Conservation (phyloP, 2,888 invertebrate genomes). For the Parnassius apollo region DNA sequence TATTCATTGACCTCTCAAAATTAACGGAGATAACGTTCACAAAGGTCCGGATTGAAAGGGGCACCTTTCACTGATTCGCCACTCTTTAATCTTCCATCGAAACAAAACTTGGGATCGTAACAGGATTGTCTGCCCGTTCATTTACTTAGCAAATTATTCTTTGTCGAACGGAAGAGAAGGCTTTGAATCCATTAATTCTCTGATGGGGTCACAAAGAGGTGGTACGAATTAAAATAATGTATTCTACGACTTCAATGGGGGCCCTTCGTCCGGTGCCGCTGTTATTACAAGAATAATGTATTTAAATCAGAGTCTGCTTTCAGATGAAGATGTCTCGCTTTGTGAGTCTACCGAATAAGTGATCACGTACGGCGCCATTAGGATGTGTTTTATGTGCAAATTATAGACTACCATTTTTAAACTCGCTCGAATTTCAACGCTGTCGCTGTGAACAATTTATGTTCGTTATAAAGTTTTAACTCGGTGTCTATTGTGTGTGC, state of each 20-base stretch:
- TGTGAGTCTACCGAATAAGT: conserved; percentile 73
- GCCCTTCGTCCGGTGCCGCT: conserved; percentile 73
- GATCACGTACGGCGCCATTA: conserved; percentile 77
- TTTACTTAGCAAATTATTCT: conserved; percentile 82
- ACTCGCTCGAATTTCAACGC: conserved; percentile 57
- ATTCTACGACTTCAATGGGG: conserved; percentile 78
- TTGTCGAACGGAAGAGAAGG: conserved; percentile 79
- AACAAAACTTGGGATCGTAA: conserved; percentile 75
- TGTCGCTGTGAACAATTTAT: conserved; percentile 58
- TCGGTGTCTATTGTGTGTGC: conserved; percentile 29
- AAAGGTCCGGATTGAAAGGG: conserved; percentile 68
- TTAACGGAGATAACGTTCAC: conserved; percentile 73
- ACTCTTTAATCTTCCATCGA: conserved; percentile 78
- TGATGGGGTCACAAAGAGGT: conserved; percentile 80
- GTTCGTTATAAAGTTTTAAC: conserved; percentile 72
- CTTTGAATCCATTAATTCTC: conserved; percentile 80
- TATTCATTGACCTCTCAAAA: conserved; percentile 74
- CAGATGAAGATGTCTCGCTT: conserved; percentile 75
- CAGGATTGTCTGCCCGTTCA: conserved; percentile 78
- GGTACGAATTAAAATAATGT: conserved; percentile 80
- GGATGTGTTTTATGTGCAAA: conserved; percentile 81
- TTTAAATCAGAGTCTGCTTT: conserved; percentile 79
- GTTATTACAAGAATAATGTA: conserved; percentile 80
- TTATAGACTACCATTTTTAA: conserved; percentile 78
- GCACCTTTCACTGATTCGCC: conserved; percentile 66